A percentile compares a stretch with the other conserved stretches of the same genome.
Evolutionary conservation across 2,113 vertebrate species (phyloP).

Genomic region (Ascaphus truei): DNA sequence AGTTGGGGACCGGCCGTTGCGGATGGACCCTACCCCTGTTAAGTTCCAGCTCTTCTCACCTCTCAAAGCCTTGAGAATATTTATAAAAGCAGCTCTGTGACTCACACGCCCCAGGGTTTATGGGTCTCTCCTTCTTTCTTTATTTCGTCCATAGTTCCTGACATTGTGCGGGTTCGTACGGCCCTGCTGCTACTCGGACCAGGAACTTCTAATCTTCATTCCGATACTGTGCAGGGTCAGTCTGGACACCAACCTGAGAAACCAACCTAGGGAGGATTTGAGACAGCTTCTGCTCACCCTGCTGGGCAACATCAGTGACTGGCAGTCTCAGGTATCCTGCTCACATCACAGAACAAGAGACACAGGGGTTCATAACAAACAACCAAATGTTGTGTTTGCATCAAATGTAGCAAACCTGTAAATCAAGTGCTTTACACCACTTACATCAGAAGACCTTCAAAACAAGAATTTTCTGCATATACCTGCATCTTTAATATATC

Average conservation of each 20-base stretch:
- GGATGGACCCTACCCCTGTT: neutral
- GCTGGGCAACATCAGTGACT: conserved; percentile 33
- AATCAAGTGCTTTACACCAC: too few relatives aligned
- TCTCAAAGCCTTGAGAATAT: conserved; percentile 15
- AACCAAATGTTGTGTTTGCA: too few relatives aligned
- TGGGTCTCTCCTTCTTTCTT: neutral
- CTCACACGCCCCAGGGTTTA: neutral
- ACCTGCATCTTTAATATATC: too few relatives aligned
- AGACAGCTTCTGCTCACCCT: conserved; percentile 46
- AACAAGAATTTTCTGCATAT: too few relatives aligned
- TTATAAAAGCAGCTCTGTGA: conserved; percentile 7
- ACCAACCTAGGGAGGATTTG: conserved; percentile 40
- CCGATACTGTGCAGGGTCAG: conserved; percentile 32
- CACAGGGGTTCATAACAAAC: too few relatives aligned
- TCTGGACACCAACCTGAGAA: conserved; percentile 22
- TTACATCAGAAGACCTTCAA: too few relatives aligned
- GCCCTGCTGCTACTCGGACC: accelerated
- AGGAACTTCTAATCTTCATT: neutral
- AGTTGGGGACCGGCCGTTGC: neutral
- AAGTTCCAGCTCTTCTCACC: conserved; percentile 11
- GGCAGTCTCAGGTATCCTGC: conserved; percentile 46
- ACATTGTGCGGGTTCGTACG: conserved; percentile 20
- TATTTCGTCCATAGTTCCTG: conserved; percentile 38
- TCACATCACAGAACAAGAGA: too few relatives aligned
- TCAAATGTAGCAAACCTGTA: too few relatives aligned